Base-by-base conservation (phyloP, 1,140 invertebrate species). In the Diprion similis region DNA sequence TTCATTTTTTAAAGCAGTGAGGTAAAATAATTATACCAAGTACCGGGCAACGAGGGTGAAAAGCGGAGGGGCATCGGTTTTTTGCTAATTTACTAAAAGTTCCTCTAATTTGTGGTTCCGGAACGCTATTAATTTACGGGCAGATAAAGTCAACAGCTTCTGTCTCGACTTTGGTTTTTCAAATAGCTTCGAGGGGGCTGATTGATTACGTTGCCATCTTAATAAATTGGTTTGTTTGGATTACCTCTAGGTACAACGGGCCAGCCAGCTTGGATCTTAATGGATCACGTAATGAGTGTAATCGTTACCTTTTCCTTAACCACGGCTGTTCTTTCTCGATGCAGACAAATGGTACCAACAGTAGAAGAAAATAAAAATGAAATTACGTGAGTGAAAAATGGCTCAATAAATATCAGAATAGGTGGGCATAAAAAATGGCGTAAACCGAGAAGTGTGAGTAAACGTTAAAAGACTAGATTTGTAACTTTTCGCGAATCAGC, bases 11-110 rank as follows among this genome's bases (percentile, higher is more conserved):
- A 37, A 37, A 37, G 24, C 24, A 37, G 24, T 6, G 24, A 6
- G 6, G 24, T 37, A 37, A 37, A 37, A 37, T 0, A 37, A 37
- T 37, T 37, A 37, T 37, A 37, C 24, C 24, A 37, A 37, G 24
- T 37, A 37, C 24, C 24, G 24, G 24, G 1, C 24, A 37, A 6
- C 24, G 24, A 37, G 24, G 24, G 24, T 37, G 24, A 37, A 37
- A 37, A 37, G 24, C 24, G 24, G 24, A 37, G 24, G 24, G 24
- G 51, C 51, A 17, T 59, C 51, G n/a, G 68, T 77, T 76, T 79
- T 37, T 78, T 77, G 78, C 73, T 74, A 80, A 78, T 77, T 78
- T 75, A 68, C 72, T 70, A 68, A 77, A 75, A 70, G 72, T 70
- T 51, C 37, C 64, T 59, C 59, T 18, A 73, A 72, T 73, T 74